Percentiles rank a stretch among this genome's conserved stretches.
These are phyloP conservation scores for Tenualosa ilisha DNA, from an alignment of 2,797 vertebrate species.

Conservation along the genomic window DNA sequence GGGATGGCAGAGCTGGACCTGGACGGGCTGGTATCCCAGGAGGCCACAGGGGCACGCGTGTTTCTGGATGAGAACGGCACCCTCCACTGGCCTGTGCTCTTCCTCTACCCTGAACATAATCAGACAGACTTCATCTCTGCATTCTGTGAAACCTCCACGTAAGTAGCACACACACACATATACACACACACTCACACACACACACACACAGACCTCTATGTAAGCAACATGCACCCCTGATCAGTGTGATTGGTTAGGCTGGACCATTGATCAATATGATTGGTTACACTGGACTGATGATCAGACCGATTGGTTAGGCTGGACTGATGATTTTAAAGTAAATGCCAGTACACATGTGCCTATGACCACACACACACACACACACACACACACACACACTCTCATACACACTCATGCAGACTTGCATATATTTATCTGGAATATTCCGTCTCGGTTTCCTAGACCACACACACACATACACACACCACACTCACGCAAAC, in stretches of 20 bases:
- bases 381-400: background rate
- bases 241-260: too few species aligned
- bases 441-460: too few species aligned
- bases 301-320: too few species aligned
- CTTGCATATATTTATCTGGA: too few species aligned
- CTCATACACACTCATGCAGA: background rate
- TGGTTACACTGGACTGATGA: too few species aligned
- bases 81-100: conserved; percentile 91
- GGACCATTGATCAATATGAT: too few species aligned
- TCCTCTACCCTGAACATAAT: conserved; percentile 91
- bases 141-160: conserved; percentile 90
- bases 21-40: conserved; percentile 74
- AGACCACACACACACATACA: background rate
- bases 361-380: background rate
- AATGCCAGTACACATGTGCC: too few species aligned
- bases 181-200: background rate
- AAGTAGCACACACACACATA: background rate
- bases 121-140: conserved; percentile 92
- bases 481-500: background rate
- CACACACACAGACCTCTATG: background rate
- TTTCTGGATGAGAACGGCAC: conserved; percentile 79
- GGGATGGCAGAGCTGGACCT: conserved; percentile 68
- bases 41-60: conserved; percentile 76
- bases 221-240: too few species aligned
- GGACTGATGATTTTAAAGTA: too few species aligned